phyloP scores from a whole-genome alignment of 2,797 vertebrate genomes.

The Brachyalestes nurse region DNA sequence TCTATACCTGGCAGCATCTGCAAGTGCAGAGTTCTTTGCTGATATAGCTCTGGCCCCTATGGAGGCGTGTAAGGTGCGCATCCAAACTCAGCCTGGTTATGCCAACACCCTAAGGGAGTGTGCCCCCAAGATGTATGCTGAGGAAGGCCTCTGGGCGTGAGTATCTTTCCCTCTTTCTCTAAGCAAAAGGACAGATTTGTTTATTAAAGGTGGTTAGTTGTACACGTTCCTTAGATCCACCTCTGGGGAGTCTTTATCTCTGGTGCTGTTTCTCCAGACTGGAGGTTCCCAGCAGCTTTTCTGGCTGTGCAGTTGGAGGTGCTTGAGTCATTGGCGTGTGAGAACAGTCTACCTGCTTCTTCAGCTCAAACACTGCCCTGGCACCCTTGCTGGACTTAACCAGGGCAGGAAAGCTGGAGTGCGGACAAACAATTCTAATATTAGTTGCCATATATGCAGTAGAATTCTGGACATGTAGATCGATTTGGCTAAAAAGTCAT shows the following conservation, averaged over 20 bases:
- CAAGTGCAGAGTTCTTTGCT: constrained; percentile 90
- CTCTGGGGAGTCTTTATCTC: constrained; percentile 81
- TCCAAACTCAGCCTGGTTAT: constrained; percentile 89
- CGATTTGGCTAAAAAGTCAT: background rate
- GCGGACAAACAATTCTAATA: constrained; percentile 73
- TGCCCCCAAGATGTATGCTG: constrained; percentile 85
- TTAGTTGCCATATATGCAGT: too few species aligned
- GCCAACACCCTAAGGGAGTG: constrained; percentile 87
- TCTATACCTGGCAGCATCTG: constrained; percentile 86
- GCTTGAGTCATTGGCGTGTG: constrained; percentile 94
- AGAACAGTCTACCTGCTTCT: constrained; percentile 85
- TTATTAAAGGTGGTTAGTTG: background rate
- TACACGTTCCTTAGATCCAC: constrained; percentile 91
- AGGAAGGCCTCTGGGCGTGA: constrained; percentile 89
- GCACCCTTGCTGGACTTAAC: constrained; percentile 69
- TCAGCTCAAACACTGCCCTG: constrained; percentile 78
- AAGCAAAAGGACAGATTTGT: too few species aligned
- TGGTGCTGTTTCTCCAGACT: constrained; percentile 77
- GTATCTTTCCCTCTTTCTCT: constrained; percentile 52
- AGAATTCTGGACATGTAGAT: background rate
- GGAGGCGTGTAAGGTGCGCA: constrained; percentile 91
- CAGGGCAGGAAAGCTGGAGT: constrained; percentile 78
- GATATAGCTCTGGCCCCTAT: constrained; percentile 91
- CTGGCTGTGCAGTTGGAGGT: constrained; percentile 84
- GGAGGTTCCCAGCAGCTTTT: constrained; percentile 81